Conservation (phyloP, 2,888 invertebrate species). For the Magallana nippona region DNA sequence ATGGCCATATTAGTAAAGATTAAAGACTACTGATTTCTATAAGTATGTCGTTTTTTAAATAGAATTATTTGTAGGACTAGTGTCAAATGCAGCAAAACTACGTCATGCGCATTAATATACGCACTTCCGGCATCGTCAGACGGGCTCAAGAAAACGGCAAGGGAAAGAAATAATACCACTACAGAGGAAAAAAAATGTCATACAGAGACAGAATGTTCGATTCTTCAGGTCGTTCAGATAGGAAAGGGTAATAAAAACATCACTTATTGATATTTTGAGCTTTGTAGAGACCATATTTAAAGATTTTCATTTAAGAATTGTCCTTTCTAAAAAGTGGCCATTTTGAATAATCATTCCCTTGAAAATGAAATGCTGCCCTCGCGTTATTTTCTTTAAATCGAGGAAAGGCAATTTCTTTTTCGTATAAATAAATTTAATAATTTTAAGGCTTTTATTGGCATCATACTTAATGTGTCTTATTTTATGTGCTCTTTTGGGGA, state of each 20-base stretch:
- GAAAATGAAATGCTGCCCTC: too few species aligned
- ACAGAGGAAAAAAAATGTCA: slow-evolving; percentile 59
- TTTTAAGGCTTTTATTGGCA: not conserved
- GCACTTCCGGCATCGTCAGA: slow-evolving; percentile 5
- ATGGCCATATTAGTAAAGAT: too few species aligned
- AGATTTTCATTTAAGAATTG: not conserved
- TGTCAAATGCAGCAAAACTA: not conserved
- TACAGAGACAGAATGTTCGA: slow-evolving; percentile 72
- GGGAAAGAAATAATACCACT: not conserved
- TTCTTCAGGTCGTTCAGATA: slow-evolving; percentile 70
- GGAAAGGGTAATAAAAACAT: slow-evolving; percentile 60
- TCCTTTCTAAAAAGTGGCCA: not conserved
- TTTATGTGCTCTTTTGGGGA: too few species aligned
- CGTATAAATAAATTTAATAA: not conserved
- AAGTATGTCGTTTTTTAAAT: too few species aligned
- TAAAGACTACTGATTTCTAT: too few species aligned
- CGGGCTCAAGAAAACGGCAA: not conserved
- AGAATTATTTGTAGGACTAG: too few species aligned
- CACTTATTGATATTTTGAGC: too few species aligned
- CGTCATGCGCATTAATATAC: slow-evolving; percentile 22
- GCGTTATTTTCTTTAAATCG: too few species aligned
- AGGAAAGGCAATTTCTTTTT: too few species aligned
- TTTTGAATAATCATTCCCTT: not conserved
- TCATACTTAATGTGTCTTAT: too few species aligned
- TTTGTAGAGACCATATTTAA: not conserved